phyloP scores from a whole-genome alignment of 2,888 invertebrate genomes.

The Vannuccia rotundouncinata region DNA sequence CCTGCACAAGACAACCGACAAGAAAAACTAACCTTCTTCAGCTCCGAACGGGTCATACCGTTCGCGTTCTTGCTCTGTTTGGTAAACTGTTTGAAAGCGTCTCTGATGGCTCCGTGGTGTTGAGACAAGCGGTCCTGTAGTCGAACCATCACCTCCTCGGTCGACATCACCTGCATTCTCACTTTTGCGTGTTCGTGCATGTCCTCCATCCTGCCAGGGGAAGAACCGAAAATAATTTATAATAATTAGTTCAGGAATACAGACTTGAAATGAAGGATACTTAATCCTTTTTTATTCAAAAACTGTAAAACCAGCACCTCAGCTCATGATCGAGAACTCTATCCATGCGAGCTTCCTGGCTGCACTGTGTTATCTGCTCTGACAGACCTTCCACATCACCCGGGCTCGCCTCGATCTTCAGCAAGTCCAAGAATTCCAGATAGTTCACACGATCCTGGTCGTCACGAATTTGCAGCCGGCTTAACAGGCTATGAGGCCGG shows the following conservation, averaged over 20 bases:
- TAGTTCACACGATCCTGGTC: constrained; percentile 49
- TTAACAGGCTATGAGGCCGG: neutral
- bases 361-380: constrained; percentile 48
- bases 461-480: neutral
- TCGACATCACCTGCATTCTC: neutral
- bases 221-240: too few relatives aligned
- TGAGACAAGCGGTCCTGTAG: neutral
- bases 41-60: constrained; percentile 2
- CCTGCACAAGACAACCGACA: too few relatives aligned
- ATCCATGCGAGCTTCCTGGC: constrained; percentile 44
- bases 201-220: neutral
- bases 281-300: neutral
- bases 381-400: constrained; percentile 51
- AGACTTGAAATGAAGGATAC: neutral
- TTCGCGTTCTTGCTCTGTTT: too few relatives aligned
- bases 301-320: constrained; percentile 42
- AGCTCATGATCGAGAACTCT: constrained; percentile 45
- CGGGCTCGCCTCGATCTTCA: constrained; percentile 50
- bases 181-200: neutral
- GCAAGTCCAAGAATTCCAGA: constrained; percentile 48
- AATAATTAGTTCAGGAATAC: neutral
- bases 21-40: too few relatives aligned
- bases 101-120: neutral
- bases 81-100: too few relatives aligned
- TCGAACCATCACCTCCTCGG: neutral